These are phyloP conservation scores for Spinus olivaceus DNA, from an alignment of 2,797 vertebrate genomes.

Conservation along the genomic window DNA sequence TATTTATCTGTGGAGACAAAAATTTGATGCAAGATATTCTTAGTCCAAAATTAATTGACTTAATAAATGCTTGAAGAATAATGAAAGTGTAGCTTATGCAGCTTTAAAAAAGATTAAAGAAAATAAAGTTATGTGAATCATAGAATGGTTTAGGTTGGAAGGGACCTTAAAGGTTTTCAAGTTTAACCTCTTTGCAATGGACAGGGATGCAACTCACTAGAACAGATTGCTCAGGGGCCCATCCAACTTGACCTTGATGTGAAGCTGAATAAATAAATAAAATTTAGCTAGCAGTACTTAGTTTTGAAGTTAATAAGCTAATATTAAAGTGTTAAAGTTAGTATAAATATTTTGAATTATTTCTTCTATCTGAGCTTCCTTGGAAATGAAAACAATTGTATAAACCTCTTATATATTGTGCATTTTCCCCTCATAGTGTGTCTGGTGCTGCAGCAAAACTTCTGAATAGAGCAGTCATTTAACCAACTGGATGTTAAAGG, in stretches of 20 bases:
- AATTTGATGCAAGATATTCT: background rate
- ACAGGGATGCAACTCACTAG: background rate
- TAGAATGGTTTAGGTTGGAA: background rate
- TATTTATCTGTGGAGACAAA: background rate
- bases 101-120: background rate
- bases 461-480: background rate
- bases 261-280: constrained; percentile 7
- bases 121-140: background rate
- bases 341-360: background rate
- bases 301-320: background rate
- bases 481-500: background rate
- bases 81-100: background rate
- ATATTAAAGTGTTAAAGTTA: background rate
- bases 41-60: background rate
- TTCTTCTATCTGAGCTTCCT: background rate
- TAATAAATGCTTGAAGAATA: background rate
- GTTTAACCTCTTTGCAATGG: background rate
- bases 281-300: background rate
- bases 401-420: background rate
- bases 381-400: background rate
- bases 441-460: background rate
- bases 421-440: background rate
- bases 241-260: background rate
- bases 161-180: background rate
- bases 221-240: background rate